A percentile compares a stretch with the other conserved stretches of the same genome.
phyloP scores from a whole-genome alignment of 2,797 vertebrate species.

The Gallirallus australis region DNA sequence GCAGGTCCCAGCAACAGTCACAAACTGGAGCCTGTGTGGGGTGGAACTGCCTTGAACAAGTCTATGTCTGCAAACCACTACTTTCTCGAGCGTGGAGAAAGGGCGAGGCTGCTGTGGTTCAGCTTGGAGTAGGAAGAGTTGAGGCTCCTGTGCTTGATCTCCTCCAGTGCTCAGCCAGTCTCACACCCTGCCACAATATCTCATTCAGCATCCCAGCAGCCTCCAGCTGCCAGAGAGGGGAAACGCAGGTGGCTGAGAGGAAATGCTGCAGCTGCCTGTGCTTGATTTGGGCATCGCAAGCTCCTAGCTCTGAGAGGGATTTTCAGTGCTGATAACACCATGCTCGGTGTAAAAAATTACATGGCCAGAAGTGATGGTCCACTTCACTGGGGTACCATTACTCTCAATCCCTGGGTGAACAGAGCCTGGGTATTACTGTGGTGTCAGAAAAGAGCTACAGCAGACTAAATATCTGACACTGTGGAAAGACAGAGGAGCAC shows the following conservation, averaged over 20 bases:
- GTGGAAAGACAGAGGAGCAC: background rate
- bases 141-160: background rate
- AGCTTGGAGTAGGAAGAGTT: background rate
- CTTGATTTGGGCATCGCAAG: background rate
- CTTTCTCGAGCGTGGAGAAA: background rate
- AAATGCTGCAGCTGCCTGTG: background rate
- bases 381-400: background rate
- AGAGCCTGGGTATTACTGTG: background rate
- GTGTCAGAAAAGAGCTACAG: background rate
- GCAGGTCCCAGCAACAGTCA: background rate
- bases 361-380: fast-evolving
- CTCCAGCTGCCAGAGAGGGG: background rate
- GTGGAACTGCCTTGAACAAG: background rate
- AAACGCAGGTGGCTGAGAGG: background rate
- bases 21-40: background rate
- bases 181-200: background rate
- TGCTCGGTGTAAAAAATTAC: background rate
- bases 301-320: fast-evolving
- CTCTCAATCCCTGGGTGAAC: background rate
- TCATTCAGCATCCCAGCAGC: background rate
- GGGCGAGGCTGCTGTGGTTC: background rate
- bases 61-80: background rate
- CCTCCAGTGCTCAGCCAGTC: fast-evolving
- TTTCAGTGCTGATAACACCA: background rate
- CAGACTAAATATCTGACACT: background rate